Conservation (phyloP, 1,140 invertebrate genomes). For the Hypsibius dujardini region DNA sequence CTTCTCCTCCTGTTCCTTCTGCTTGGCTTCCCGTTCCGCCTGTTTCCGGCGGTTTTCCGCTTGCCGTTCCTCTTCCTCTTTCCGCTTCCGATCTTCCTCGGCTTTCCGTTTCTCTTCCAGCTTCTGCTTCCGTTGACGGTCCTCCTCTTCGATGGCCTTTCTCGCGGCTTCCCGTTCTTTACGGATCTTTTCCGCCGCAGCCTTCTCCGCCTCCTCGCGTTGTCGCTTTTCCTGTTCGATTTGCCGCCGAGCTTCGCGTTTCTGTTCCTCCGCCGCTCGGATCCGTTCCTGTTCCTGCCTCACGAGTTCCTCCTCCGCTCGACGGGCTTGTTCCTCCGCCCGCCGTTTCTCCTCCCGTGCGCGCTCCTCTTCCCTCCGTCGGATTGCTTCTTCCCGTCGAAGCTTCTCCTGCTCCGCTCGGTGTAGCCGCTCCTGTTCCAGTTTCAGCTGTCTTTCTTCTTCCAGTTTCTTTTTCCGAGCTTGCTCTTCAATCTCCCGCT, state of each 20-base stretch:
- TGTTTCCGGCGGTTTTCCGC: background rate
- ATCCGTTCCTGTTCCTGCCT: background rate
- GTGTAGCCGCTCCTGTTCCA: background rate
- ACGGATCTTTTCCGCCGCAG: background rate
- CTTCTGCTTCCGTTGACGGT: background rate
- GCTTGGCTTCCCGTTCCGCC: slow-evolving; percentile 11
- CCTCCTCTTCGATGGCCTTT: background rate
- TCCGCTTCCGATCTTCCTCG: background rate
- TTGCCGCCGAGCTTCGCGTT: background rate
- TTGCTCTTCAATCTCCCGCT: background rate
- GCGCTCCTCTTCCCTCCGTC: background rate
- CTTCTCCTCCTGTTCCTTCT: background rate
- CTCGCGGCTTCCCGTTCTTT: background rate
- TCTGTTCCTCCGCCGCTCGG: background rate
- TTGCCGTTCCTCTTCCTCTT: background rate
- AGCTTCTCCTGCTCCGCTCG: background rate
- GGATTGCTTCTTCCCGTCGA: background rate
- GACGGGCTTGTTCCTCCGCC: background rate
- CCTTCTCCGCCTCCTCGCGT: slow-evolving; percentile 7
- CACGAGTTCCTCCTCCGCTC: background rate
- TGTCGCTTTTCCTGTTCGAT: background rate
- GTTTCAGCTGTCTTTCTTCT: background rate
- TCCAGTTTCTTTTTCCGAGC: background rate
- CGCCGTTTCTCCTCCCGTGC: background rate
- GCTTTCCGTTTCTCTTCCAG: slow-evolving; percentile 6